A percentile compares a stretch with the other conserved stretches of the same genome.
These are phyloP conservation scores for Drosophila rufa DNA, from an alignment of 1,140 invertebrate species.

Conservation along the genomic window DNA sequence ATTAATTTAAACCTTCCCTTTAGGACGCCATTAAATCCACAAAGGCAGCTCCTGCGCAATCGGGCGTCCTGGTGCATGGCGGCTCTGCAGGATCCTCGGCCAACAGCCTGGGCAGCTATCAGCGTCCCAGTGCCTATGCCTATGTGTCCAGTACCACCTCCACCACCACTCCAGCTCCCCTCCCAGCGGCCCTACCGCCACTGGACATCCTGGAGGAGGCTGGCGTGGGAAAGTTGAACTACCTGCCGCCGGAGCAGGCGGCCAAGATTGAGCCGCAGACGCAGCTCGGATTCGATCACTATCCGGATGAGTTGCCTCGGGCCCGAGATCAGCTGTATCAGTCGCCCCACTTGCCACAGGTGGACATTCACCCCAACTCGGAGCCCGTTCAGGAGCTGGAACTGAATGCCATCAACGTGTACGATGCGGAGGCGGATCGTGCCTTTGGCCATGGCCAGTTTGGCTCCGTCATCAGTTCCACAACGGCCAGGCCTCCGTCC, in stretches of 20 bases:
- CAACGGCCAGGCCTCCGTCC: slow-evolving; percentile 75
- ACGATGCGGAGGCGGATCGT: slow-evolving; percentile 74
- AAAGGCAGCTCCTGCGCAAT: slow-evolving; percentile 89
- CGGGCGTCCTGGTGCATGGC: slow-evolving; percentile 88
- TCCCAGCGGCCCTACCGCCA: not conserved
- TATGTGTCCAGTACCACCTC: slow-evolving; percentile 57
- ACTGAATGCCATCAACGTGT: slow-evolving; percentile 73
- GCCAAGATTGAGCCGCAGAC: slow-evolving; percentile 73
- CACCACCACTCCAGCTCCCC: slow-evolving; percentile 62
- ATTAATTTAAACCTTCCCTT: too few relatives aligned
- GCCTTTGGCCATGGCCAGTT: slow-evolving; percentile 59
- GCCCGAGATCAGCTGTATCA: slow-evolving; percentile 49
- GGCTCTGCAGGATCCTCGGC: slow-evolving; percentile 62
- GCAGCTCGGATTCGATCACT: slow-evolving; percentile 81
- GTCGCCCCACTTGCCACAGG: slow-evolving; percentile 26
- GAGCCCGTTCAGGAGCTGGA: slow-evolving; percentile 46
- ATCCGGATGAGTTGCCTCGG: slow-evolving; percentile 75
- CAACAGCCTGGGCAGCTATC: slow-evolving; percentile 44
- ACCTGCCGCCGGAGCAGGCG: slow-evolving; percentile 83
- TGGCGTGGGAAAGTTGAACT: slow-evolving; percentile 71
- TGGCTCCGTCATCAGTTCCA: slow-evolving; percentile 72
- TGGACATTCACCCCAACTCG: slow-evolving; percentile 66
- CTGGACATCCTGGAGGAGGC: slow-evolving; percentile 70
- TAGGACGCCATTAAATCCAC: slow-evolving; percentile 89
- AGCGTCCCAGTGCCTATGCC: slow-evolving; percentile 38